Conservation (phyloP, 2,113 vertebrate species). For the Serinus canaria region DNA sequence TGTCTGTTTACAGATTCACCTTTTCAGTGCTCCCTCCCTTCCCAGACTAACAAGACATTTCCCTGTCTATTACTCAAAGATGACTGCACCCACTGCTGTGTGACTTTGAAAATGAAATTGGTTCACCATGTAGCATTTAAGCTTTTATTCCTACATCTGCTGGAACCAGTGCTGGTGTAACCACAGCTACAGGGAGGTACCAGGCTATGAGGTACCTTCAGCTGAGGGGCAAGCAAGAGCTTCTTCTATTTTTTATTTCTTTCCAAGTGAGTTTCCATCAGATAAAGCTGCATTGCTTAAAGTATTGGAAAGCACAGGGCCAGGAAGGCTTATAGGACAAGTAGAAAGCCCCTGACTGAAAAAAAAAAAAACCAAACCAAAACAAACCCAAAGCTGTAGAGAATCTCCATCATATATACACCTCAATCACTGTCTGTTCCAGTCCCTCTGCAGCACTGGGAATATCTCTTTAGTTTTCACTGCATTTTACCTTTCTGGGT, state of each 20-base stretch:
- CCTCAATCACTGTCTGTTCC: background rate
- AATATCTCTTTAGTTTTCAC: background rate
- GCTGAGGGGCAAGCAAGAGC: background rate
- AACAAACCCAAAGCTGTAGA: background rate
- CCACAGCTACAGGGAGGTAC: background rate
- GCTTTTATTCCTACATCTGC: background rate
- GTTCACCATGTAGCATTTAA: background rate
- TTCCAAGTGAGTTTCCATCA: background rate
- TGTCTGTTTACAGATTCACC: background rate
- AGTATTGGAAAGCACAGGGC: background rate
- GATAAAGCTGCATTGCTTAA: background rate
- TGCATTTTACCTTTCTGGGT: background rate
- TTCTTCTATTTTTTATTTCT: background rate
- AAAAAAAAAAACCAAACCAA: background rate
- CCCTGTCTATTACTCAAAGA: background rate
- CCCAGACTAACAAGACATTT: background rate
- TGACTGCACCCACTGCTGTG: background rate
- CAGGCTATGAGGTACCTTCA: background rate
- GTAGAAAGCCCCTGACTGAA: background rate
- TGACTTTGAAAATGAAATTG: background rate
- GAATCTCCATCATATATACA: background rate
- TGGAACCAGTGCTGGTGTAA: background rate
- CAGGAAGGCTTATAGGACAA: background rate
- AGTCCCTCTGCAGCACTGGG: background rate
- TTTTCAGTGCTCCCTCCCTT: background rate